phyloP scores from a whole-genome alignment of 2,113 vertebrate species.

The Osmerus mordax region DNA sequence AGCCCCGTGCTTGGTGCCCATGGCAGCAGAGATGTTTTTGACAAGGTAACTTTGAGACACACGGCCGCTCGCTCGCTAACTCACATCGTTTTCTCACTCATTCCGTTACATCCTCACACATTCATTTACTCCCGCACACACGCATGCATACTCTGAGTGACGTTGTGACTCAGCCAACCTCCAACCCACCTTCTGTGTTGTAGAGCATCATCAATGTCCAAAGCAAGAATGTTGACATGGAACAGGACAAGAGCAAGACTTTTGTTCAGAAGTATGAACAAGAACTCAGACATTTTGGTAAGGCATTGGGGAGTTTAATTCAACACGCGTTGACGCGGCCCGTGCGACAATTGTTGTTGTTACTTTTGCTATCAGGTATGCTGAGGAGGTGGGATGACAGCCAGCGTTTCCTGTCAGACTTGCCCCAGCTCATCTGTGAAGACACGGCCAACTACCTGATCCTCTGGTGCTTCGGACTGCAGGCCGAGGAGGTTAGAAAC shows the following conservation, averaged over 20 bases:
- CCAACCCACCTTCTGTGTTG: conserved; percentile 8
- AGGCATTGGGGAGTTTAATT: not conserved
- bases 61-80: not conserved
- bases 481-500: conserved; percentile 85
- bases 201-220: conserved; percentile 93
- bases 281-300: conserved; percentile 93
- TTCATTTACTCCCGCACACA: too few relatives aligned
- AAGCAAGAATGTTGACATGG: conserved; percentile 74
- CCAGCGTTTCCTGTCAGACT: conserved; percentile 90
- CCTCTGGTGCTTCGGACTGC: conserved; percentile 92
- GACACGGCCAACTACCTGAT: conserved; percentile 90
- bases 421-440: conserved; percentile 91
- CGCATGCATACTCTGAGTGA: too few relatives aligned
- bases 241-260: conserved; percentile 79
- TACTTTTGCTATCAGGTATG: conserved; percentile 77
- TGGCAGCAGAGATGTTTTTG: conserved; percentile 88
- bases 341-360: not conserved
- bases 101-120: too few relatives aligned
- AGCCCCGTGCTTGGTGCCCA: conserved; percentile 76
- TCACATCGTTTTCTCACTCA: not conserved
- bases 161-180: too few relatives aligned
- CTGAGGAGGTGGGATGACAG: conserved; percentile 96
- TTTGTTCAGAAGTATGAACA: conserved; percentile 88
- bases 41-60: conserved; percentile 78
- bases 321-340: not conserved